Evolutionary conservation across 1,140 invertebrate genomes (phyloP).

Genomic region (Heliconius congener): DNA sequence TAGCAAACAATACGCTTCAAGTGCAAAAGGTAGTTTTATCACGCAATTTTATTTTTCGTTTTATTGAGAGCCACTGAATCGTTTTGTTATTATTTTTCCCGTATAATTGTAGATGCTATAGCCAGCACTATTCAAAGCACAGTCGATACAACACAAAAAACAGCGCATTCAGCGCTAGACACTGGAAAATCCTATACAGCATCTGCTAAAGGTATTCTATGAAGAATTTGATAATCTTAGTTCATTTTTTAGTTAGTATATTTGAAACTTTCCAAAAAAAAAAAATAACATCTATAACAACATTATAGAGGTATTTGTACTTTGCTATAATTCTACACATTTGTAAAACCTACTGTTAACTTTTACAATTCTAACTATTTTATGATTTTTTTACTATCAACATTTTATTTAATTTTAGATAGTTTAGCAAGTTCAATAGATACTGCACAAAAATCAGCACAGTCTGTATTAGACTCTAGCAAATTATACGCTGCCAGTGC

Average conservation of each 20-base stretch:
- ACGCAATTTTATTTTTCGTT: neutral
- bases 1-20: constrained; percentile 30
- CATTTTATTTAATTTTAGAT: constrained; percentile 27
- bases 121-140: constrained; percentile 37
- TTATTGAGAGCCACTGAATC: neutral
- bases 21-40: constrained; percentile 29
- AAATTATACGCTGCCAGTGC: constrained; percentile 20
- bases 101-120: constrained; percentile 42
- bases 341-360: no score
- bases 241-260: no score
- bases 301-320: no score
- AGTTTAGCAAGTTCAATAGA: constrained; percentile 17
- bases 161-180: constrained; percentile 45
- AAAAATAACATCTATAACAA: no score
- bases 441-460: constrained; percentile 24
- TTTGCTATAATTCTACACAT: no score
- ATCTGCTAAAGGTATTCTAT: constrained; percentile 47
- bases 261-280: no score
- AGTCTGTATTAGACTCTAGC: constrained; percentile 14
- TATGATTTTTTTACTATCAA: no score
- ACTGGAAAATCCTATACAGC: constrained; percentile 45
- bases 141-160: constrained; percentile 44
- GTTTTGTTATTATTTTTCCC: neutral
- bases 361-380: no score
- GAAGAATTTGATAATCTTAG: no score